Evolutionary conservation across 2,888 invertebrate genomes (phyloP), one percentile per base, ranked within the genome.

Genomic region (Eupithecia exiguata): DNA sequence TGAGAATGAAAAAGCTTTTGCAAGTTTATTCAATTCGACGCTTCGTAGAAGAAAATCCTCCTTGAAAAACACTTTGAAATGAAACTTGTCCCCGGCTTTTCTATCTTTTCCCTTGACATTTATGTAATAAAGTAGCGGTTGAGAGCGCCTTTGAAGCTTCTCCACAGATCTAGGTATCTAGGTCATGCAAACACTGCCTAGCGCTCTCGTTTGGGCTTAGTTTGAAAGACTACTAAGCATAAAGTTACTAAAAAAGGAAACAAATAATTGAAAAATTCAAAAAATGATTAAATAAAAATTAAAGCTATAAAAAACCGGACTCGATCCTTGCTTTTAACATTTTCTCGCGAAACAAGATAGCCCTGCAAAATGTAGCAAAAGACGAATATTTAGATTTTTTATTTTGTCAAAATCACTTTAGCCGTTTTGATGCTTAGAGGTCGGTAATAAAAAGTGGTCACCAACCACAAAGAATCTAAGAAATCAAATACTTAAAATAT

Each of bases 91-190:
- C 49, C 35, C 30, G 49, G n/a, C 36, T 68, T 58, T 53, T 53
- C 53, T 58, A 58, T 25, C 58, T 14, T 18, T 68, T 53, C 68
- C 65, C 65, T n/a, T 65, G 65, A 38, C 65, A 65, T 65, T 65
- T 65, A 65, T 65, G 65, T n/a, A 58, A 25, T 58, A 58, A 58
- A 58, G 58, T 25, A 25, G 58, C 58, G 58, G 1, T 25, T 1
- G 36, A 65, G 36, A 36, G 65, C 10, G 65, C 36, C 68, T 53
- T 69, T 70, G 58, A 68, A 65, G 70, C 53, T 49, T 69, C 74
- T 70, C 70, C 66, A 25, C 58, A 49, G 46, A 68, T 68, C 68
- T 68, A 53, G 68, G 68, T 68, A 53, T 68, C 68, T 53, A 38
- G 68, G 68, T 53, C 68, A 68, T 5, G 68, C 49, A 35, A 68